Base-by-base conservation (phyloP, 2,888 invertebrate species). In the Drosophila buzzatii region DNA sequence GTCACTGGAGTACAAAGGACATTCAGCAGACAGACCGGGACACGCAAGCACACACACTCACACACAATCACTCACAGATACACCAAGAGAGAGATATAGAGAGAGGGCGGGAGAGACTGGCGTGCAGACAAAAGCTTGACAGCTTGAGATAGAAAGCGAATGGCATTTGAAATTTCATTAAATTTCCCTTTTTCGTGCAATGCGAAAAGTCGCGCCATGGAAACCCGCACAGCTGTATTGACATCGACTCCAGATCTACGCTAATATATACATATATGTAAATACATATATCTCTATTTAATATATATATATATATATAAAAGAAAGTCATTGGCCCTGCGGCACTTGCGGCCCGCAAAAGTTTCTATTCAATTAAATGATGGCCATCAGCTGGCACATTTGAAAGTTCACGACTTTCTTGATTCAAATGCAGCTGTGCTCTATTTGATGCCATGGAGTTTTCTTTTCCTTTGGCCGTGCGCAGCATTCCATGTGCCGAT, bases 151-250 rank as follows among this genome's bases (percentile, higher is more conserved):
- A 85, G 83, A 73, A 73, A 75, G 80, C 73, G 73, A 85, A 61
- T 82, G 75, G 81, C 81, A 89, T 83, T 89, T 90, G 87, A 90
- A 86, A 90, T 89, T 86, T 86, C 90, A 86, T 86, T 86, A 89
- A 90, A 86, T 86, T 90, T 86, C 70, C 73, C 84, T 74, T 67
- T 70, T 73, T 76, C 45, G 64, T 47, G 68, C 63, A 68, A 59
- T 68, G 39, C 42, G 64, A 59, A 60, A 61, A 52, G 53, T 70
- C 62, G 60, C 56, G 59, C 27, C 56, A 70, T 75, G 75, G 35
- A 84, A 76, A 76, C 84, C 52, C 53, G 35, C 61, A 39, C 68
- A 70, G 53, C 60, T 71, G 52, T 63, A 79, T 82, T 71, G 70
- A 66, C 68, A 68, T 51, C 41, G 16, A 27, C 35, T 20, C 33